Evolutionary conservation across 1,140 invertebrate genomes (phyloP).

Genomic region (Euwallacea similis): DNA sequence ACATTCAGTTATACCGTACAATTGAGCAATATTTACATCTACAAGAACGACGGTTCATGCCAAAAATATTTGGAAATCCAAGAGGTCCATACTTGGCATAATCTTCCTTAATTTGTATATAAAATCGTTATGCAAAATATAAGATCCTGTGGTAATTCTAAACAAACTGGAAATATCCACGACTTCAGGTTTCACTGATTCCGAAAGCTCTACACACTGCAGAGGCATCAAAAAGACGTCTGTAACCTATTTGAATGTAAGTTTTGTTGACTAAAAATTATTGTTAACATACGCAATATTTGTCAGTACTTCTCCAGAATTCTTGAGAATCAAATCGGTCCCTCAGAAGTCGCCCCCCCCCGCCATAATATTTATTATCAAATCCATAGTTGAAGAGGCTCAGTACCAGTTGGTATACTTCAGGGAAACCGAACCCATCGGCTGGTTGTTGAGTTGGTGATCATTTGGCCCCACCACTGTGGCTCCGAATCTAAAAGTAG

Average conservation of each 20-base stretch:
- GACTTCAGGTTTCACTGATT: not conserved
- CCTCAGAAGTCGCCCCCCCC: constrained; percentile 48
- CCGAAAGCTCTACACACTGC: not conserved
- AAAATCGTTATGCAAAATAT: not conserved
- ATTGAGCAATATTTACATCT: not conserved
- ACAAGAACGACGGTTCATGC: not conserved
- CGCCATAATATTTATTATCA: constrained; percentile 40
- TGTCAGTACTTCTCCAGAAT: constrained; percentile 52
- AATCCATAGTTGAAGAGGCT: constrained; percentile 40
- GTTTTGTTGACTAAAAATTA: not conserved
- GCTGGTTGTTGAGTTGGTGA: not conserved
- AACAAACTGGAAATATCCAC: not conserved
- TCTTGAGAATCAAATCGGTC: constrained; percentile 50
- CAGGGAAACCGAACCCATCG: not conserved
- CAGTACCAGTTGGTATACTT: constrained; percentile 39
- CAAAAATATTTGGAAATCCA: not conserved
- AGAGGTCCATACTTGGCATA: not conserved
- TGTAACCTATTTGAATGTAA: not conserved
- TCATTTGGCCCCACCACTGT: too few species aligned
- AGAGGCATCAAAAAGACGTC: not conserved
- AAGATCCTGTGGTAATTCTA: not conserved
- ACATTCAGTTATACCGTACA: not conserved
- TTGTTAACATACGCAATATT: constrained; percentile 50
- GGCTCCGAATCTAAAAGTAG: too few species aligned
- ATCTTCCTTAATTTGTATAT: not conserved